Base-by-base conservation (phyloP, 1,140 invertebrate genomes). In the Tribolium madens region DNA sequence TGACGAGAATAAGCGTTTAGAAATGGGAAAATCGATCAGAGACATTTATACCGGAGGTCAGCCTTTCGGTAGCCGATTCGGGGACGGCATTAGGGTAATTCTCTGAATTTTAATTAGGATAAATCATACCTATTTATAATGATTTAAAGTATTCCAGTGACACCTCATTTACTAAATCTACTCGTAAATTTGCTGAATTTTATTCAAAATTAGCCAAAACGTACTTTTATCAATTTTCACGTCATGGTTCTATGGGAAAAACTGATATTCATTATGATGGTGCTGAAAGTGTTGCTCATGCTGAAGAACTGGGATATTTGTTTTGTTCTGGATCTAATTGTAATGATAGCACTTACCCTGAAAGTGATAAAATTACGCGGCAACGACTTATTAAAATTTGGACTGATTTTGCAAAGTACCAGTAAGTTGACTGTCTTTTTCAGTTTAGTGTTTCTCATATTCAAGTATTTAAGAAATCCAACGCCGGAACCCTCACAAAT, bases 151-250 rank as follows among this genome's bases (percentile, higher is more conserved):
- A 53, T 47, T 73, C 21, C 3, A 53, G 47, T 26, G 71, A 73
- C 13, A 52, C 12, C 9, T 33, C 21, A 5, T 53, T 50, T 21
- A 42, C 50, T n/a, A 52, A 26, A 33, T 48, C 71, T 3, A 52
- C 33, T 5, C 12, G 12, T 12, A 73, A 33, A 57, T 15, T 26
- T 73, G 71, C 71, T 10, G 71, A 73, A 15, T 15, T 73, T 7
- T 52, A 73, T 12, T 73, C 71, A 12, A 17, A 52, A n/a, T 9
- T 50, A 53, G 21, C 47, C 12, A 26, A 7, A n/a, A 46, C 18
- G 48, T 73, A 50, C 10, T 80, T 81, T 15, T 83, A 83, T 70
- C 74, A 81, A 47, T 81, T 83, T 76, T 74, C 76, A n/a, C 79
- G 79, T 70, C 48, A 75, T 68, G 81, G 80, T 42, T 5, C 17